phyloP scores from a whole-genome alignment of 2,888 invertebrate genomes.

The Lycia hirtaria region DNA sequence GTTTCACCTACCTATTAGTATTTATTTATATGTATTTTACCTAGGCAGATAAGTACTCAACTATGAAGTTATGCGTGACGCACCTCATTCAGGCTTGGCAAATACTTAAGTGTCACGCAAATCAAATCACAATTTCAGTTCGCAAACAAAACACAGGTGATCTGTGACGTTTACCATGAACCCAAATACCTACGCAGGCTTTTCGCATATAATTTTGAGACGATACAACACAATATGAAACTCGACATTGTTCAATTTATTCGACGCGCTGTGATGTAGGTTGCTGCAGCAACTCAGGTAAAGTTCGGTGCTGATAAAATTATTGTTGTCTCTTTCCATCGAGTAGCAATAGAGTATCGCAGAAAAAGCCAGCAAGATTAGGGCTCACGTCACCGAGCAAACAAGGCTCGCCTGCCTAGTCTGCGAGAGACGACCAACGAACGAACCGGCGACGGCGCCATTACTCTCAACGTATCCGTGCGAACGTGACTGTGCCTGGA shows the following conservation, averaged over 20 bases:
- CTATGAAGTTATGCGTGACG: constrained; percentile 33
- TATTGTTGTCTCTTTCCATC: constrained; percentile 57
- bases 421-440: constrained; percentile 76
- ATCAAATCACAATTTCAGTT: constrained; percentile 37
- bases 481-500: constrained; percentile 81
- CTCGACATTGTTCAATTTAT: constrained; percentile 73
- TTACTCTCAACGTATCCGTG: constrained; percentile 80
- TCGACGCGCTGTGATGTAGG: constrained; percentile 77
- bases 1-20: constrained; percentile 23
- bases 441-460: constrained; percentile 78
- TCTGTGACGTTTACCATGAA: constrained; percentile 18
- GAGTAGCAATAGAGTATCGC: constrained; percentile 10
- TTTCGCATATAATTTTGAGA: constrained; percentile 66
- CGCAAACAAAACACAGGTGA: constrained; percentile 34
- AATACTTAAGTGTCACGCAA: constrained; percentile 41
- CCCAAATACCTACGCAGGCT: constrained; percentile 13
- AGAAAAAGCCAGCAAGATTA: constrained; percentile 60
- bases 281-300: constrained; percentile 78
- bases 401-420: constrained; percentile 82
- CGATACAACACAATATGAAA: constrained; percentile 65
- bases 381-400: constrained; percentile 75
- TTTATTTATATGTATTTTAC: not conserved
- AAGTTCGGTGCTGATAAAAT: constrained; percentile 44
- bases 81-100: constrained; percentile 37
- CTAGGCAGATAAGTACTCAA: not conserved